These are phyloP conservation scores for Ditula angustiorana DNA, from an alignment of 2,888 invertebrate genomes.

Conservation along the genomic window DNA sequence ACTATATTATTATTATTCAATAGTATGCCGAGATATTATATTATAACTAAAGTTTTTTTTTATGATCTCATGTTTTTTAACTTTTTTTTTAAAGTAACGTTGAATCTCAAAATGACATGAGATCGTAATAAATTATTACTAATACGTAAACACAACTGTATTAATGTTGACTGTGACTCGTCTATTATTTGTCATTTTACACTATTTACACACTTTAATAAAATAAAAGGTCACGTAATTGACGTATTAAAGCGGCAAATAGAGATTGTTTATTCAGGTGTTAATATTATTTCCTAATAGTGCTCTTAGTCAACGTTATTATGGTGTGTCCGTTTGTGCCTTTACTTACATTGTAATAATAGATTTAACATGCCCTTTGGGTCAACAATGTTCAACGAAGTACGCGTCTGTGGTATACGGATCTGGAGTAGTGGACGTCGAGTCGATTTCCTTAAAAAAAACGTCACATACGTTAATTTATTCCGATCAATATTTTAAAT, in stretches of 20 bases:
- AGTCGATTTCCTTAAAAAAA: too few species aligned
- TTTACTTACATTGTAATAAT: neutral
- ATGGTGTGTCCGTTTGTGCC: neutral
- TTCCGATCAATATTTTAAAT: too few species aligned
- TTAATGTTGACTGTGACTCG: constrained; percentile 24
- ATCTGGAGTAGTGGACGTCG: neutral
- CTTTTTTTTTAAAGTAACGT: neutral
- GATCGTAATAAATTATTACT: constrained; percentile 3
- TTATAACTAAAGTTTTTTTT: constrained; percentile 1
- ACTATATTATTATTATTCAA: constrained; percentile 3
- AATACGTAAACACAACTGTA: constrained; percentile 28
- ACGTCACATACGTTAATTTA: too few species aligned
- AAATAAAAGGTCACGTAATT: constrained; percentile 15
- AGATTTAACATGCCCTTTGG: constrained; percentile 29
- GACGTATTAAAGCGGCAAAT: constrained; percentile 13
- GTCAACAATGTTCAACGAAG: constrained; percentile 32
- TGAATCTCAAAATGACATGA: neutral
- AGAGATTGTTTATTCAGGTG: constrained; percentile 25
- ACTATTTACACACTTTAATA: neutral
- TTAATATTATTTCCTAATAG: neutral
- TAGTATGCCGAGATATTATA: neutral
- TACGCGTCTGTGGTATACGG: neutral
- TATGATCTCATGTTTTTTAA: neutral
- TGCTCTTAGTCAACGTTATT: constrained; percentile 21
- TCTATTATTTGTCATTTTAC: constrained; percentile 12